phyloP scores from a whole-genome alignment of 2,888 invertebrate species.

The Hirtodrosophila duncani region DNA sequence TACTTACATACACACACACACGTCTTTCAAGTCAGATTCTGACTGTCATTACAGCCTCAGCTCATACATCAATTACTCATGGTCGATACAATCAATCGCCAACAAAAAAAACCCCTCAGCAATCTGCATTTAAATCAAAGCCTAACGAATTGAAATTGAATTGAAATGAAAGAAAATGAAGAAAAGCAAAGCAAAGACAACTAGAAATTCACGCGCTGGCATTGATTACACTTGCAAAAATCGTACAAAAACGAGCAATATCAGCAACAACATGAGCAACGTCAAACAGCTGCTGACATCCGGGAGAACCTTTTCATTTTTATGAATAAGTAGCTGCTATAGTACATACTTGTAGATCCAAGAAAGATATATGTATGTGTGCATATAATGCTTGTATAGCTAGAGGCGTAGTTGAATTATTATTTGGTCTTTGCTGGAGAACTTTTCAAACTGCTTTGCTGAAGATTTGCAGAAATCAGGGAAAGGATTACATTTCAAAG shows the following conservation, averaged over 20 bases:
- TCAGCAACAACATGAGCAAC: not conserved
- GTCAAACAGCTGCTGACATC: conserved; percentile 39
- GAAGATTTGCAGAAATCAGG: too few species aligned
- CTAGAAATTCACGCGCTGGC: conserved; percentile 17
- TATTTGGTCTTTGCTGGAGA: too few species aligned
- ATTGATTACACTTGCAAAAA: conserved; percentile 63
- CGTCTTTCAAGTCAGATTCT: conserved; percentile 45
- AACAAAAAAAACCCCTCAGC: conserved; percentile 28
- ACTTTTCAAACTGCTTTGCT: too few species aligned
- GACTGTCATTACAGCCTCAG: conserved; percentile 50
- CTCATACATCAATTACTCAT: conserved; percentile 53
- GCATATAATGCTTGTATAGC: too few species aligned
- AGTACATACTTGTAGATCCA: not conserved
- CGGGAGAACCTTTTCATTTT: conserved; percentile 49
- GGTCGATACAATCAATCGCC: conserved; percentile 55
- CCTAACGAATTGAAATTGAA: conserved; percentile 41
- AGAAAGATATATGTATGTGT: conserved; percentile 1
- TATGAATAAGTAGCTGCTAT: conserved; percentile 21
- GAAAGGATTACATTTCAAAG: too few species aligned
- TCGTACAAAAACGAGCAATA: conserved; percentile 27
- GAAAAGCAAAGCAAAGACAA: conserved; percentile 15
- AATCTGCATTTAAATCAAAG: conserved; percentile 42
- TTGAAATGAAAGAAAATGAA: conserved; percentile 28
- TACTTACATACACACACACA: too few species aligned
- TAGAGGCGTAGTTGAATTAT: too few species aligned